Evolutionary conservation across 2,888 invertebrate genomes (phyloP).

Genomic region (Orchestes rusci): DNA sequence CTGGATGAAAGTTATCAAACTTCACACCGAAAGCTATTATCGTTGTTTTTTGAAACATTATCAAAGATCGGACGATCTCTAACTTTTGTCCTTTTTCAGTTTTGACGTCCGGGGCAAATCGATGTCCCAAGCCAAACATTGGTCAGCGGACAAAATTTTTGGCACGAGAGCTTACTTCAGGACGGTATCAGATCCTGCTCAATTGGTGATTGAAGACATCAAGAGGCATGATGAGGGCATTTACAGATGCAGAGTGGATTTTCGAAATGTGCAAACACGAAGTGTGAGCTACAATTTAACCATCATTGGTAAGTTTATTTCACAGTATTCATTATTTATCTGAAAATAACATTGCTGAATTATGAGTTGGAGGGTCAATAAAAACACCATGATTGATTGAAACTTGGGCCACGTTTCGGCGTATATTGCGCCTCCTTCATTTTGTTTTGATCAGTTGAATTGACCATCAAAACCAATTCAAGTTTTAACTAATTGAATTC

Average conservation of each 20-base stretch:
- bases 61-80: no score
- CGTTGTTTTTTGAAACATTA: no score
- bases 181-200: conserved; percentile 70
- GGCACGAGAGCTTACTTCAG: conserved; percentile 80
- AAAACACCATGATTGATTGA: no score
- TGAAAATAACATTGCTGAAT: no score
- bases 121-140: conserved; percentile 70
- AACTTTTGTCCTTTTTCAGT: conserved; percentile 49
- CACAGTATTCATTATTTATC: not conserved
- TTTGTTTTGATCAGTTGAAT: no score
- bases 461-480: no score
- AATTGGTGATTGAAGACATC: conserved; percentile 74
- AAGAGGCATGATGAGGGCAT: conserved; percentile 82
- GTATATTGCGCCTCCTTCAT: no score
- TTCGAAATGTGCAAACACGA: conserved; percentile 81
- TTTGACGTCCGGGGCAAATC: conserved; percentile 83
- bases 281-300: conserved; percentile 85
- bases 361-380: no score
- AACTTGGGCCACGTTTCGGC: no score
- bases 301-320: conserved; percentile 71
- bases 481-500: no score
- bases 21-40: no score
- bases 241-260: conserved; percentile 85
- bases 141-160: conserved; percentile 80
- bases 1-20: no score